Evolutionary conservation across 2,113 vertebrate genomes (phyloP), one percentile per base, ranked within the genome.

Genomic region (Cephalopterus ornatus): DNA sequence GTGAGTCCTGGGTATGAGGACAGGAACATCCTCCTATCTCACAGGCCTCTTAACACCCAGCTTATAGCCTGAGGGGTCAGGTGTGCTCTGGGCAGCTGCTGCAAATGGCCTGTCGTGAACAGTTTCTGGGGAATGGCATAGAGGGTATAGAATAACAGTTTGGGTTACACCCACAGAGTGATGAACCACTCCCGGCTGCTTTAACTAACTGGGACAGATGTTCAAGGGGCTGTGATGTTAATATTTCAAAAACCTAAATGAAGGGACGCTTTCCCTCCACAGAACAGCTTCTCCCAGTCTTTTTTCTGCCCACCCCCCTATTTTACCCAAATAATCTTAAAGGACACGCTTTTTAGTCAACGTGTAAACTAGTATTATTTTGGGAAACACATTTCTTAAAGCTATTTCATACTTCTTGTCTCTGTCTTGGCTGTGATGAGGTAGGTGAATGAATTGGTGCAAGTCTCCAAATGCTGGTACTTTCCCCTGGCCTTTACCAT

Each of bases 341-440:
- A 53, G n/a, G 24, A 74, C 5, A 0, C 11, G 5, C 1, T 1
- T 65, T 70, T 78, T 39, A 53, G 27, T 58, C 7, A 5, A 71
- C n/a, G 7, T 53, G 26, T 75, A 39, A 78, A 52, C 24, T 27
- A 59, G 5, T 4, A 7, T 22, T 65, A 41, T 33, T 76, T 78
- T 61, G 59, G 28, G 22, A 82, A 92, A 35, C 17, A 3, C 11
- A 8, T 46, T 71, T 49, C 19, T 53, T 41, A 18, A 75, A 84
- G 11, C 6, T 11, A 0, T 47, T 59, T 67, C 2, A 6, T 39
- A 10, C 9, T 74, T 67, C 27, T 39, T 3, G 2, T 32, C 42
- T 68, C 19, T 70, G 30, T 39, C n/a, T 68, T 58, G 73, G 17
- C 39, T 73, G 37, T 56, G 41, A 18, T 37, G 44, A 61, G 20